Conservation (phyloP, 2,113 vertebrate genomes). For the Chamaetylas fuelleborni region DNA sequence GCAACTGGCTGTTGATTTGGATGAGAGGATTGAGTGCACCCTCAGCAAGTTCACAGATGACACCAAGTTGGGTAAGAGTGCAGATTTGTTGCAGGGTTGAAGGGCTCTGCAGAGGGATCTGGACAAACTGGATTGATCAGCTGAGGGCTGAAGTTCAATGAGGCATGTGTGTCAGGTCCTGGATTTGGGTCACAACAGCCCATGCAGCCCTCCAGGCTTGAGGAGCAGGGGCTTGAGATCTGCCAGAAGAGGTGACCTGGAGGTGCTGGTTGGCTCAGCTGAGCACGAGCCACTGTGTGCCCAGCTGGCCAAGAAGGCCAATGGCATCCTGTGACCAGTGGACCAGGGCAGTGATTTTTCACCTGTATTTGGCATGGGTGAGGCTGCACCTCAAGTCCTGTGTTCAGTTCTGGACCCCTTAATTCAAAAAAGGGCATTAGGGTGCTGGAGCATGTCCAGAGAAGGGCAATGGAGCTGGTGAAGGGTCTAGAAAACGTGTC, state of each 20-base stretch:
- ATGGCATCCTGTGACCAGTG: background rate
- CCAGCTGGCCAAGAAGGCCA: background rate
- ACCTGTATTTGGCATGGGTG: background rate
- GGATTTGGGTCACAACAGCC: rapidly evolving
- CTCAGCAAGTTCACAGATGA: background rate
- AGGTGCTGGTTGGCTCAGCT: background rate
- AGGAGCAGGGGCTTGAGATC: background rate
- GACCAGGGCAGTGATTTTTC: background rate
- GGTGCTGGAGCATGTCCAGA: rapidly evolving
- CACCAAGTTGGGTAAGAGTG: background rate
- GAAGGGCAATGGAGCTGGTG: background rate
- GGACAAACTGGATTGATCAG: rapidly evolving
- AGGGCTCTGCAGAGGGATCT: background rate
- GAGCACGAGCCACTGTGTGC: background rate
- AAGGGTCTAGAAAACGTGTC: background rate
- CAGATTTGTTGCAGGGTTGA: background rate
- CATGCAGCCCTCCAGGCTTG: background rate
- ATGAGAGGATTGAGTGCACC: background rate
- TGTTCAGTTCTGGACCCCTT: background rate
- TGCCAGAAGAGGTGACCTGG: background rate
- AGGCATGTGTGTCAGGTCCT: background rate
- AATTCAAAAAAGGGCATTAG: background rate
- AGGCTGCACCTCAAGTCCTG: background rate
- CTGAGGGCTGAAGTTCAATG: background rate
- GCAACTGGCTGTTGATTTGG: background rate